phyloP scores from a whole-genome alignment of 2,113 vertebrate species.

The Ammospiza caudacuta region DNA sequence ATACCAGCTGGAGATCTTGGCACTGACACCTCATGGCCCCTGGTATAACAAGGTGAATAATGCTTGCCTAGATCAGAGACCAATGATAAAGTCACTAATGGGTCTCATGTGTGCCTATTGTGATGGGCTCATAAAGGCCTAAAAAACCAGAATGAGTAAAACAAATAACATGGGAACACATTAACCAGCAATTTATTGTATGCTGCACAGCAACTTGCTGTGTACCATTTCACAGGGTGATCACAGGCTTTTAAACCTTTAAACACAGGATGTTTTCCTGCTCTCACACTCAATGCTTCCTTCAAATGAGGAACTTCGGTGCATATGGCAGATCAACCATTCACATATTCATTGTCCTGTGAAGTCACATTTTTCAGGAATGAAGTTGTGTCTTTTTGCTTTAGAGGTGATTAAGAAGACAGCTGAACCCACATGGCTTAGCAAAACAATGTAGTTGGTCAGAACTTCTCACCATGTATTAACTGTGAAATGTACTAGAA shows the following conservation, averaged over 20 bases:
- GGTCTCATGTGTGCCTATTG: background rate
- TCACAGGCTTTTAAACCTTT: background rate
- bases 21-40: background rate
- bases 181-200: background rate
- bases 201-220: background rate
- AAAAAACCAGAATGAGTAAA: background rate
- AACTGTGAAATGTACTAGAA: slow-evolving; percentile 69
- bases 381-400: slow-evolving; percentile 19
- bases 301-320: background rate
- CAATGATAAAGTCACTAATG: background rate
- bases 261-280: background rate
- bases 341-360: background rate
- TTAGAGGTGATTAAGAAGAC: slow-evolving; percentile 34
- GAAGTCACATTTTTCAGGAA: slow-evolving; percentile 16
- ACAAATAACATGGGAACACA: background rate
- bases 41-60: background rate
- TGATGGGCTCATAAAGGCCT: background rate
- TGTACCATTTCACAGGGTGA: background rate
- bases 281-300: background rate
- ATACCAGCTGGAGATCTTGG: background rate
- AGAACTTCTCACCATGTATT: slow-evolving; percentile 29
- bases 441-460: slow-evolving; percentile 46
- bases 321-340: background rate
- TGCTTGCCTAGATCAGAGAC: background rate
- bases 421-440: background rate